Base-by-base conservation (phyloP, 1,140 invertebrate species). In the Matsumurasca onukii region DNA sequence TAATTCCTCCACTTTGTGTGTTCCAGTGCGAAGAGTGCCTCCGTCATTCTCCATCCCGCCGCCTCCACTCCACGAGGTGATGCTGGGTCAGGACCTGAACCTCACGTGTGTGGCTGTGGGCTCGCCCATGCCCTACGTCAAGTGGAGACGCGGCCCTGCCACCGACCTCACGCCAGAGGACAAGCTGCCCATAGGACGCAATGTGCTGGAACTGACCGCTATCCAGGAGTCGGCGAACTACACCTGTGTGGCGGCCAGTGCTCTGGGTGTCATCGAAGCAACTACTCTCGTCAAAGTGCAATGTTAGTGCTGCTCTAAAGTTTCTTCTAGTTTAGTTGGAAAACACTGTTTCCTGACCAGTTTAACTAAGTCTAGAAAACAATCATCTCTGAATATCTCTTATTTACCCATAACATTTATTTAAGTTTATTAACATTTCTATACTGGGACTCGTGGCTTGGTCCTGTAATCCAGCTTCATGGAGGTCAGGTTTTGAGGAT, bases 41-140 rank as follows among this genome's bases (percentile, higher is more conserved):
- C 97, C 97, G 0, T 91, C 92, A 74, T 99, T 99, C 82, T 94
- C 96, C 2, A 92, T 94, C 49, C 92, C 91, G 48, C 95, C 96
- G 20, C 89, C 93, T 29, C 77, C 86, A 12, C 78, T 90, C 24
- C 91, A 87, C 63, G 93, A 97, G 78, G 95, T 99, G 29, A 93
- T 93, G 88, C 82, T 95, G 17, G 95, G 95, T 5, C 89, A 89
- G 0, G 90, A 90, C 75, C 81, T 98, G 55, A 98, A 97, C 78
- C 82, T 99, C 55, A 97, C 95, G 48, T 99, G 98, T 78, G 94
- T 98, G 15, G 98, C 97, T 17, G 90, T 94, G 5, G 97, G 98
- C 0, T 94, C 97, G 0, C 98, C 98, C 0, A 98, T 98, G 95
- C 98, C 98, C 0, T 91, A 88, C 74, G 95, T 99, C 57, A 97